Evolutionary conservation across 2,888 invertebrate genomes (phyloP), one percentile per base, ranked within the genome.

Genomic region (Suillia variegata): DNA sequence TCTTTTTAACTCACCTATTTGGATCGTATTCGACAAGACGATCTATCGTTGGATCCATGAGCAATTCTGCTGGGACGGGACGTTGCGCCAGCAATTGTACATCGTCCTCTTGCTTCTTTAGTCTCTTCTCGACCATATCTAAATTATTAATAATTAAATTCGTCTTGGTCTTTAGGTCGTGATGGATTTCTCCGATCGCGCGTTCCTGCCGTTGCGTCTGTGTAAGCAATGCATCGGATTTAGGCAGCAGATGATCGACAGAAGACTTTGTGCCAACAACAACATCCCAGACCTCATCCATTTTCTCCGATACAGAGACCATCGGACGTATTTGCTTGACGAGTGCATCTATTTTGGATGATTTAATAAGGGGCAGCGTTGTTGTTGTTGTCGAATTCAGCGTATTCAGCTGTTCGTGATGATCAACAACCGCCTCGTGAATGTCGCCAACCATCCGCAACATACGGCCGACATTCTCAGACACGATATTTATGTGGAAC

Each of bases 201-300:
- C 94, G 85, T 75, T 94, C 93, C 75, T 94, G 94, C 1, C 94
- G 83, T 73, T 93, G 93, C 0, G 92, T 93, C 80, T 94, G 93
- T 1, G 92, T 91, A 13, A 94, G 82, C 4, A 94, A 82, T 70
- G 93, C 92, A 76, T 94, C 93, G 0, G 93, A 93, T 81, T 94
- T 94, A 1, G 94, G 93, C 38, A 94, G 87, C 54, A 94, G 84
- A 78, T 92, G 89, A 78, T 94, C 93, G 1, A 94, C 92, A 0
- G 93, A 92, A 71, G 91, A 92, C 77, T 94, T 94, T 2, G 93
- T 93, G 13, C 93, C 93, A 1, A 93, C 92, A 12, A 94, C 92
- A 3, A 93, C 92, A 76, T 92, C 90, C 93, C 93, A 94, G 2
- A 94, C 93, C 81, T 94, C 92, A 71, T 94, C 93, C 92, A 94